Base-by-base conservation (phyloP, 2,113 vertebrate genomes). In the Toxotes jaculatrix region DNA sequence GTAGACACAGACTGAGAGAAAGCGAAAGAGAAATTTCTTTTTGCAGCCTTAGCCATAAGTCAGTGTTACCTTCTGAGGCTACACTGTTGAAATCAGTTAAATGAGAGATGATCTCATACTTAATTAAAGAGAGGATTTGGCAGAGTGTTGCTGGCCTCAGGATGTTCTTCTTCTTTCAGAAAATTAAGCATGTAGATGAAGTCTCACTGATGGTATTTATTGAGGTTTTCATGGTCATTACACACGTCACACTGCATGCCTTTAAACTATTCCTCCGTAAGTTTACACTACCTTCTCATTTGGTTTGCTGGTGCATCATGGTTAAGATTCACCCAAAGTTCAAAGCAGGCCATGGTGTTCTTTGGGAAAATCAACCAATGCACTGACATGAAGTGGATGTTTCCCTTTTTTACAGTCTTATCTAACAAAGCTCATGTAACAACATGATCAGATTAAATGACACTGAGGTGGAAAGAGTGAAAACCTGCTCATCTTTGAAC, bases 91-190 rank as follows among this genome's bases (percentile, higher is more conserved):
- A 62, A 67, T 49, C 31, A 21, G 13, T 59, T 9, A 19, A 12
- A 40, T 67, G 2, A 67, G 10, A 38, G 14, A 60, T 63, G 68
- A 71, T 68, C 32, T 83, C 64, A 80, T 31, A 11, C 9, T 3
- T 61, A 49, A 72, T 60, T 63, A 74, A 73, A 75, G 36, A 53
- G 11, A 77, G 67, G 32, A 61, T 43, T 55, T 67, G 70, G 47
- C 45, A 68, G 17, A 19, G 8, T n/a, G 53, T 17, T 51, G 21
- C 27, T 53, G 74, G 36, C 62, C 63, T 42, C 4, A 1, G 65
- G 43, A 45, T 31, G 34, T 34, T 14, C 0, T 3, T 31, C 27
- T 57, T 23, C 7, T 36, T 14, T 83, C 9, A 13, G 1, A 60
- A 32, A 66, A 60, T 69, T 36, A 43, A 69, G 27, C 13, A 38